Base-by-base conservation (phyloP, 2,113 vertebrate species). In the Melozone crissalis region DNA sequence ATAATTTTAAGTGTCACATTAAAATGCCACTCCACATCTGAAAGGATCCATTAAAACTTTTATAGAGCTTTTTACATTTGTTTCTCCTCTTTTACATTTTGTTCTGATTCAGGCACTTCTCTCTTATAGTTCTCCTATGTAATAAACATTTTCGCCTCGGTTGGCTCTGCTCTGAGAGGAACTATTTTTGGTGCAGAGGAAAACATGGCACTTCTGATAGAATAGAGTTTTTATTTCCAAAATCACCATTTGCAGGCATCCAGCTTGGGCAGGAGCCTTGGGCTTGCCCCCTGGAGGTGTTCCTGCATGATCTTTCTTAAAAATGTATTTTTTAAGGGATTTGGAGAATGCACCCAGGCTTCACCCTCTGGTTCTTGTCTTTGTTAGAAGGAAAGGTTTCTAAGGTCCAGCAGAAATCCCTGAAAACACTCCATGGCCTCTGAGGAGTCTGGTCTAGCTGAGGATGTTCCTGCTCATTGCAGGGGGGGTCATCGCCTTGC, bases 11-110 rank as follows among this genome's bases (percentile, higher is more conserved):
- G 79, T 72, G 51, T 85, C 67, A 35, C 78, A 91, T 97, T 94
- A 95, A 95, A 96, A 97, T 95, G 79, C 84, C 86, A 72, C 82
- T 96, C 94, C 94, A 72, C 66, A 76, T 84, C 69, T 81, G 67
- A 94, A 86, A 94, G 74, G 83, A 69, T 90, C 87, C 87, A 90
- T 96, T 97, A 95, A 62, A 92, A 73, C 85, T 94, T 95, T 95
- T 97, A 91, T 85, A 84, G 90, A 80, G 87, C 66, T 57, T 97
- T 96, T 94, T 89, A 85, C 86, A 62, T 96, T 95, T 91, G 76
- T 88, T 93, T 91, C 86, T 41, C 75, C 94, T 86, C 12, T 74
- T 97, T 90, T 93, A 96, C 58, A 82, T 93, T 81, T 91, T 88
- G 77, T 95, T 95, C 84, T 66, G 30, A 81, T 93, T 84, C 85